phyloP scores from a whole-genome alignment of 2,797 vertebrate genomes.

The Enteromius trimaculatus region DNA sequence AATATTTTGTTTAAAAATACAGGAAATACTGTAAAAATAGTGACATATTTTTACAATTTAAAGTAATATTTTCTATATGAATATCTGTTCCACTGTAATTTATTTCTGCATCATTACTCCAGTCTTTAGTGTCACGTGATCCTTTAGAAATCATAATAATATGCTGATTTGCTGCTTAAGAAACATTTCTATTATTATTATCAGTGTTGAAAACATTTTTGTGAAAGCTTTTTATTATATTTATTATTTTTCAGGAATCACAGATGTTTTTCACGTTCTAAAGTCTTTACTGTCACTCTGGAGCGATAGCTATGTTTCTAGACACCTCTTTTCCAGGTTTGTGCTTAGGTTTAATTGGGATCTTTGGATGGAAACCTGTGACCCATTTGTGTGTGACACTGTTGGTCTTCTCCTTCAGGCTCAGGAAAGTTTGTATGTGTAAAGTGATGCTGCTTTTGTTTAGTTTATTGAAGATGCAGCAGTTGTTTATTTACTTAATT shows the following conservation, averaged over 20 bases:
- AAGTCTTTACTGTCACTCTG: neutral
- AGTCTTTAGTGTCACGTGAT: neutral
- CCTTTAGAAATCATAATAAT: neutral
- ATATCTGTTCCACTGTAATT: neutral
- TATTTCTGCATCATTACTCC: neutral
- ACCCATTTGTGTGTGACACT: neutral
- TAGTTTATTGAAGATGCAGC: constrained; percentile 73
- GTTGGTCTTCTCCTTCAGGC: neutral
- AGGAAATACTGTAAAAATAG: neutral
- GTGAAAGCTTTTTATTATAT: neutral
- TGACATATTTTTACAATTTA: neutral
- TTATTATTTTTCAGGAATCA: neutral
- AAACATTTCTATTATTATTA: neutral
- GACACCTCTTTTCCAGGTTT: too few species aligned
- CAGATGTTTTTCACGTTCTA: neutral
- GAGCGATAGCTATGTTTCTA: neutral
- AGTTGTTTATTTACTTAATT: constrained; percentile 79
- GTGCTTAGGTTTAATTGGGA: too few species aligned
- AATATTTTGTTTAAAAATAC: neutral
- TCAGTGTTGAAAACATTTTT: neutral
- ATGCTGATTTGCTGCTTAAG: neutral
- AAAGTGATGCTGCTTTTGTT: constrained; percentile 60
- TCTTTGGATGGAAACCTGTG: neutral
- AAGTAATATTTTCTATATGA: rapidly evolving
- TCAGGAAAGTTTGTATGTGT: neutral